A percentile compares a stretch with the other conserved stretches of the same genome.
phyloP scores from a whole-genome alignment of 2,888 invertebrate genomes.

The Lottia scabra region DNA sequence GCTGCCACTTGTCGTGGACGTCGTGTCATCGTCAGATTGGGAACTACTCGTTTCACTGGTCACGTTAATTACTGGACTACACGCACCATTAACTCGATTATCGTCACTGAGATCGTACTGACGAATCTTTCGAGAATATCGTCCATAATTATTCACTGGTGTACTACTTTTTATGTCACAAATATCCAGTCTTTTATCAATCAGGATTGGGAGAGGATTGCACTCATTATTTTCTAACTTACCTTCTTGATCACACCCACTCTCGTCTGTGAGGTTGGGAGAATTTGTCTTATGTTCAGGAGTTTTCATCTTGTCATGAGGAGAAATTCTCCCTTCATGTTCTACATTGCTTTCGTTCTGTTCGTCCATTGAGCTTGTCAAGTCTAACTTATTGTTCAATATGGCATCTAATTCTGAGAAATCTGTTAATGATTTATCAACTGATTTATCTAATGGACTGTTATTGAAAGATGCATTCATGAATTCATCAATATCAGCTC shows the following conservation, averaged over 20 bases:
- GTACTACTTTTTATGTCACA: slow-evolving; percentile 3
- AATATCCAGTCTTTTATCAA: not conserved
- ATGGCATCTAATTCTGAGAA: not conserved
- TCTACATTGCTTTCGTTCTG: not conserved
- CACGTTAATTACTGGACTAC: not conserved
- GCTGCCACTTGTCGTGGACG: slow-evolving; percentile 22
- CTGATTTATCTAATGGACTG: not conserved
- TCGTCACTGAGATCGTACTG: not conserved
- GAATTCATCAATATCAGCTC: not conserved
- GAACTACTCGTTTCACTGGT: slow-evolving; percentile 6
- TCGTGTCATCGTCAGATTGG: slow-evolving; percentile 14
- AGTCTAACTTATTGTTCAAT: not conserved
- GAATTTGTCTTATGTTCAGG: not conserved
- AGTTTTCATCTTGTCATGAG: not conserved
- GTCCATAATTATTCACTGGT: not conserved
- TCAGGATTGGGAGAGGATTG: not conserved
- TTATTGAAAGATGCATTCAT: not conserved
- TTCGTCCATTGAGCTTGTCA: not conserved
- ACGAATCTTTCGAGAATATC: not conserved
- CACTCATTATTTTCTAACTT: not conserved
- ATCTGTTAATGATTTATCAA: not conserved
- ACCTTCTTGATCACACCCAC: not conserved
- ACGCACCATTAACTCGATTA: slow-evolving; percentile 1
- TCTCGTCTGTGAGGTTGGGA: not conserved
- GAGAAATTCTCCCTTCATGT: not conserved